Conservation (phyloP, 2,797 vertebrate species). For the Myotis myotis region DNA sequence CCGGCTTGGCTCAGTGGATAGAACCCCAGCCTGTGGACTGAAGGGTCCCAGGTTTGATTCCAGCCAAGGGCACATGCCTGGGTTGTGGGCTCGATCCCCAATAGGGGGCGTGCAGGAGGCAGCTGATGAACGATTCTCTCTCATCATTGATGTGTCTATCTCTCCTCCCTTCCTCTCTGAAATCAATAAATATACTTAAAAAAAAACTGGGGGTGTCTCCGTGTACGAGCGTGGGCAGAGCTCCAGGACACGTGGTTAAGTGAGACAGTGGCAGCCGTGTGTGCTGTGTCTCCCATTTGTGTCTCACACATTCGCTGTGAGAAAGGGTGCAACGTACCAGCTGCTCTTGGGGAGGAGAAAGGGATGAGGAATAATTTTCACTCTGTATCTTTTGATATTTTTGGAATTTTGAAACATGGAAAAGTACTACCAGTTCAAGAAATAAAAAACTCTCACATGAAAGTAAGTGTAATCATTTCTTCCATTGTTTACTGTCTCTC, state of each 20-base stretch:
- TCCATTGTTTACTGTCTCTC: background rate
- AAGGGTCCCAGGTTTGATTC: too few species aligned
- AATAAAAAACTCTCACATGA: conserved; percentile 44
- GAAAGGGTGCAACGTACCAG: background rate
- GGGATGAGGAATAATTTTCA: conserved; percentile 23
- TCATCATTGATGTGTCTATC: too few species aligned
- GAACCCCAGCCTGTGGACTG: too few species aligned
- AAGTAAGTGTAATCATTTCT: conserved; percentile 10
- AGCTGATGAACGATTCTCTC: too few species aligned
- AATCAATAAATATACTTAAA: too few species aligned
- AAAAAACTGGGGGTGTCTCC: background rate
- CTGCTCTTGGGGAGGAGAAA: background rate
- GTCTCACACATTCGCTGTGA: background rate
- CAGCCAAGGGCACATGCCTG: too few species aligned
- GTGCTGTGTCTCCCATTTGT: conserved; percentile 1
- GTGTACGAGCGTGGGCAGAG: background rate
- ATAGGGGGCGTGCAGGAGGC: too few species aligned
- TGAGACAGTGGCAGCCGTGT: background rate
- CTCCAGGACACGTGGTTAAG: background rate
- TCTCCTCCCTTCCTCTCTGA: too few species aligned
- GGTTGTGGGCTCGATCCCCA: too few species aligned
- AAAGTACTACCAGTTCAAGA: conserved; percentile 38
- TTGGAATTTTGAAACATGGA: conserved; percentile 53
- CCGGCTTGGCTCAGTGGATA: too few species aligned
- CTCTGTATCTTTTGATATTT: conserved; percentile 54